phyloP scores from a whole-genome alignment of 2,797 vertebrate species.

The Characodon lateralis region DNA sequence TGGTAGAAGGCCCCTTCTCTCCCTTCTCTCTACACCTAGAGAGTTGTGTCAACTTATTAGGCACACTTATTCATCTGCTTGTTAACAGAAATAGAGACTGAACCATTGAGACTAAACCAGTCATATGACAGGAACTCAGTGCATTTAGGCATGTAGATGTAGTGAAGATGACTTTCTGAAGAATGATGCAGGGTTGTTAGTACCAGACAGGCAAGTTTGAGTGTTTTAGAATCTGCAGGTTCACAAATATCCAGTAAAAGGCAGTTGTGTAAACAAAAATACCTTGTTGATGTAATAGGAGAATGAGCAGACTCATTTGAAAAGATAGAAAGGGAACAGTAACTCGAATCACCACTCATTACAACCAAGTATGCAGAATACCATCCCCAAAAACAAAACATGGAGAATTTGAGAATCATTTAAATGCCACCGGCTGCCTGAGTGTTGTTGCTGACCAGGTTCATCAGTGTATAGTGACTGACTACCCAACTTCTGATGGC shows the following conservation, averaged over 20 bases:
- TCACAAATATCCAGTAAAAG: neutral
- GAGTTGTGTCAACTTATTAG: too few relatives aligned
- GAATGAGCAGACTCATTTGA: neutral
- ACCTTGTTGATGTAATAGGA: too few relatives aligned
- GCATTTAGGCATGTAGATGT: neutral
- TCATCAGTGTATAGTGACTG: neutral
- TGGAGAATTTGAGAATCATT: neutral
- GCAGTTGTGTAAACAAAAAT: neutral
- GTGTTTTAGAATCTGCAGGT: neutral
- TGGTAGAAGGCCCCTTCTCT: too few relatives aligned
- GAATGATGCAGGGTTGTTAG: neutral
- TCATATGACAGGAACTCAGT: neutral
- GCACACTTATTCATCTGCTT: too few relatives aligned
- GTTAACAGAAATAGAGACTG: too few relatives aligned
- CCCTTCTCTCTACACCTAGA: too few relatives aligned
- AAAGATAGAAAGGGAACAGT: neutral
- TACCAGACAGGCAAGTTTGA: neutral
- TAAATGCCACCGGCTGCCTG: neutral
- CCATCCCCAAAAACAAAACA: neutral
- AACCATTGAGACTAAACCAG: neutral
- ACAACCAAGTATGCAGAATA: neutral
- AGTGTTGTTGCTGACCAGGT: neutral
- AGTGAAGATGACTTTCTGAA: neutral
- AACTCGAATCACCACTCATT: neutral
- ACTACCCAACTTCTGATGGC: conserved; percentile 52